These are phyloP conservation scores for Apostichopus californicus DNA, from an alignment of 35 echinoderm and acorn worm species.

Conservation along the genomic window DNA sequence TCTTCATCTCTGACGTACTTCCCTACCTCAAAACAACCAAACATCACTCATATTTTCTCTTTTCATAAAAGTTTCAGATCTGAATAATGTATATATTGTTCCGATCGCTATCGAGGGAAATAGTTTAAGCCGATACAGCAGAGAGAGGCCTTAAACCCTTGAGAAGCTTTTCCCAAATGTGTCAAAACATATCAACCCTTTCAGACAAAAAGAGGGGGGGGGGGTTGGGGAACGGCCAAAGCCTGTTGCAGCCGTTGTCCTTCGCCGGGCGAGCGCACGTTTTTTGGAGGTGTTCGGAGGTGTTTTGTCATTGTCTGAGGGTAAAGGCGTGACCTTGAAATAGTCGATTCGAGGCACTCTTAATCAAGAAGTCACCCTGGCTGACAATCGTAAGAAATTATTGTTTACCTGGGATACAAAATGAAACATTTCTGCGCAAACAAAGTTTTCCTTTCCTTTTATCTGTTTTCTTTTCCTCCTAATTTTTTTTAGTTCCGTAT, in stretches of 20 bases:
- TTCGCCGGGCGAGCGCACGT: too few relatives aligned
- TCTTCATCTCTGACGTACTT: not conserved
- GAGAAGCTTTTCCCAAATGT: not conserved
- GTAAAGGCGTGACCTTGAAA: not conserved
- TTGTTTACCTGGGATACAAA: too few relatives aligned
- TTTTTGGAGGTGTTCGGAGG: not conserved
- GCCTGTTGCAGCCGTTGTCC: too few relatives aligned
- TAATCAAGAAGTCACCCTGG: not conserved
- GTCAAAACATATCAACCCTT: not conserved
- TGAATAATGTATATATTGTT: constrained; percentile 8
- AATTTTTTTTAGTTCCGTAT: too few relatives aligned
- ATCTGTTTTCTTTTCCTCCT: too few relatives aligned
- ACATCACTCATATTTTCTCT: constrained; percentile 9
- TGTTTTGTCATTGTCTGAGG: not conserved
- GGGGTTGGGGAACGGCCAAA: too few relatives aligned
- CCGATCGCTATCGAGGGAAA: not conserved
- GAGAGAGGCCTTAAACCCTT: not conserved
- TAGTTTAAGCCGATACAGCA: not conserved
- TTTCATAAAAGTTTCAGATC: not conserved
- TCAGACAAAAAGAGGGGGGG: not conserved
- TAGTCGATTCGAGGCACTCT: not conserved
- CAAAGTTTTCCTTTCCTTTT: too few relatives aligned
- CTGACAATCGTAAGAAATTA: too few relatives aligned
- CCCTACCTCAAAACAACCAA: not conserved
- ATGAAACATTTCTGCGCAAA: too few relatives aligned